A percentile compares a stretch with the other conserved stretches of the same genome.
These are phyloP conservation scores for Periphyllus acericola DNA, from an alignment of 2,888 invertebrate species.

Conservation along the genomic window DNA sequence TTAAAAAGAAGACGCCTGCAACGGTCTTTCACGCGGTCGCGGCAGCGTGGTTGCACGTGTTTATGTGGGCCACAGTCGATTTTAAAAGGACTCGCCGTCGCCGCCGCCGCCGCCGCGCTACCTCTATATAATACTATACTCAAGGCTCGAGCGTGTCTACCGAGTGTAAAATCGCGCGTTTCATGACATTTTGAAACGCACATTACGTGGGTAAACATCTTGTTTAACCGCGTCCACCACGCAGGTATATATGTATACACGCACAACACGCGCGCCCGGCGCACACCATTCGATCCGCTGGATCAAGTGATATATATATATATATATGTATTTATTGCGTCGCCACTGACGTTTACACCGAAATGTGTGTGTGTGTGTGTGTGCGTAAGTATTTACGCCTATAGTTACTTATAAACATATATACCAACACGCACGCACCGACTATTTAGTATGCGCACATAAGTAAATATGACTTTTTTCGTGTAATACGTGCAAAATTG, in stretches of 20 bases:
- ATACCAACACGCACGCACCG: neutral
- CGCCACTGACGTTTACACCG: neutral
- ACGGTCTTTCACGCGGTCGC: neutral
- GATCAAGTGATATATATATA: slow-evolving; percentile 1
- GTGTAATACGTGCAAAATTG: neutral
- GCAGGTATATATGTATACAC: slow-evolving; percentile 16
- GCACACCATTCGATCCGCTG: slow-evolving; percentile 40
- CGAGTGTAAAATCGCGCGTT: slow-evolving; percentile 63
- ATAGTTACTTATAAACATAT: neutral
- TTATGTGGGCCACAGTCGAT: slow-evolving; percentile 4
- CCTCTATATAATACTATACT: neutral
- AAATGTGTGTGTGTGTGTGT: neutral
- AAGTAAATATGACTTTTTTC: neutral
- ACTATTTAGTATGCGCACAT: too few relatives aligned
- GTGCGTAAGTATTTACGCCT: neutral
- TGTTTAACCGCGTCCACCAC: slow-evolving; percentile 55
- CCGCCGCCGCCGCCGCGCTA: slow-evolving; percentile 16
- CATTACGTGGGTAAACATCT: slow-evolving; percentile 63
- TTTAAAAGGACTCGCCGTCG: slow-evolving; percentile 49
- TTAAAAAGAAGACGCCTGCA: slow-evolving; percentile 19
- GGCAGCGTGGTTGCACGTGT: slow-evolving; percentile 22
- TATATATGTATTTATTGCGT: neutral
- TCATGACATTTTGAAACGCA: slow-evolving; percentile 63
- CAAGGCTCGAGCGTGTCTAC: slow-evolving; percentile 51
- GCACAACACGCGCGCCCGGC: neutral